Percentiles rank a stretch among this genome's conserved stretches.
Conservation (phyloP, 2,797 vertebrate species). For the Petrocephalus schoutedeni region DNA sequence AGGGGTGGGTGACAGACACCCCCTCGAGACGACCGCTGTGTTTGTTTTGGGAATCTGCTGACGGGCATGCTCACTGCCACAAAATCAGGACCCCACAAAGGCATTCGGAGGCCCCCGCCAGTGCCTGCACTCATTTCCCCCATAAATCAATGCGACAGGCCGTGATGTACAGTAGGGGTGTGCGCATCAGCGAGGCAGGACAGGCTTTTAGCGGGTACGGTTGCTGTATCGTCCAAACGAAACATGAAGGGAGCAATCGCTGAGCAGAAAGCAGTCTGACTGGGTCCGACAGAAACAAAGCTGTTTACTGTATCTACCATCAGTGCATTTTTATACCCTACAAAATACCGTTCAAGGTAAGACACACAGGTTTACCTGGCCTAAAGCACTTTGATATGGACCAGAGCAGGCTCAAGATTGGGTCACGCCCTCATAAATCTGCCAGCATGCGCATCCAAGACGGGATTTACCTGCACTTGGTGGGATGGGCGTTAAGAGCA, state of each 20-base stretch:
- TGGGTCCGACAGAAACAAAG: background rate
- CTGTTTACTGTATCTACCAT: background rate
- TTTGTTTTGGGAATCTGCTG: background rate
- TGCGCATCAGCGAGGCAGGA: background rate
- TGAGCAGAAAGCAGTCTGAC: background rate
- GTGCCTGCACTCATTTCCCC: background rate
- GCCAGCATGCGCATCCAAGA: constrained; percentile 43
- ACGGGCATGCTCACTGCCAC: background rate
- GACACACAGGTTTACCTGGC: background rate
- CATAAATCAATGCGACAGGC: constrained; percentile 14
- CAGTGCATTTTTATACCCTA: background rate
- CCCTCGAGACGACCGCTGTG: background rate
- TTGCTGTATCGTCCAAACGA: background rate
- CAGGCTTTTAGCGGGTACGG: background rate
- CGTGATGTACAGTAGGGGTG: background rate
- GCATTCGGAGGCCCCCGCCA: background rate
- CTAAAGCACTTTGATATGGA: constrained; percentile 31
- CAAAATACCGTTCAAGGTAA: background rate
- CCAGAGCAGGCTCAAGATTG: constrained; percentile 49
- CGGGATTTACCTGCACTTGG: constrained; percentile 56
- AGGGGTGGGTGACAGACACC: background rate
- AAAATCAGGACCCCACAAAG: background rate
- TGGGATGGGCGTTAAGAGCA: constrained; percentile 51
- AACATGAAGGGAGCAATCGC: background rate
- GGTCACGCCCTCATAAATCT: constrained; percentile 60